Base-by-base conservation (phyloP, 2,113 vertebrate genomes). In the Anarhynchus alexandrinus region DNA sequence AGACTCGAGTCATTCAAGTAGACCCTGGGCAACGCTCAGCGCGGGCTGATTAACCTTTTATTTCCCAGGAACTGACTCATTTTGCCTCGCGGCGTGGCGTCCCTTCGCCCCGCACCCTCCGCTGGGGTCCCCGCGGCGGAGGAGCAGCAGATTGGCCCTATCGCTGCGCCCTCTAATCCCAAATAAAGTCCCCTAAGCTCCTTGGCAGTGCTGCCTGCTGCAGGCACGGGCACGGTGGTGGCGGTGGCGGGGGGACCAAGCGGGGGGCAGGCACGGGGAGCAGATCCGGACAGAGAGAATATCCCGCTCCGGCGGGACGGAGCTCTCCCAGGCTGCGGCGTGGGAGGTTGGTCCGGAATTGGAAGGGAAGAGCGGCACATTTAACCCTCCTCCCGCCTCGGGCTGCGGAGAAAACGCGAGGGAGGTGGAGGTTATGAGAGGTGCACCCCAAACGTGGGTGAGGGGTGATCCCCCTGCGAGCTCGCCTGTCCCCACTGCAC, bases 221-320 rank as follows among this genome's bases (percentile, higher is more conserved):
- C 34, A 20, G 38, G 43, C 29, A 1, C 38, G 16, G 59, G 8
- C 45, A 10, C 4, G 6, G 20, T 0, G 5, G 15, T 15, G 47
- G 49, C 22, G 21, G 49, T 23, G 22, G 27, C 4, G 12, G 18
- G 23, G 66, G n/a, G 10, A 49, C n/a, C 29, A 10, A 25, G 66
- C 1, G 0, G 1, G 57, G 34, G 40, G 11, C 30, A 9, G 61
- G 55, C 57, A 9, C 19, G 1, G 3, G 59, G 38, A 27, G 18
- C 36, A 18, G 51, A 64, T 62, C 55, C 2, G 1, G 36, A 14
- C 9, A 12, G 64, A 26, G 15, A 2, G 8, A 32, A 10, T 8
- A 21, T 14, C 72, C 62, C 1, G 0, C 26, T 61, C 58, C 12
- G 1, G 34, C 58, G 30, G 73, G 42, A 11, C 12, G 22, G 74